Percentiles rank a stretch among this genome's conserved stretches.
Conservation (phyloP, 2,888 invertebrate genomes). For the Notodonta ziczac region DNA sequence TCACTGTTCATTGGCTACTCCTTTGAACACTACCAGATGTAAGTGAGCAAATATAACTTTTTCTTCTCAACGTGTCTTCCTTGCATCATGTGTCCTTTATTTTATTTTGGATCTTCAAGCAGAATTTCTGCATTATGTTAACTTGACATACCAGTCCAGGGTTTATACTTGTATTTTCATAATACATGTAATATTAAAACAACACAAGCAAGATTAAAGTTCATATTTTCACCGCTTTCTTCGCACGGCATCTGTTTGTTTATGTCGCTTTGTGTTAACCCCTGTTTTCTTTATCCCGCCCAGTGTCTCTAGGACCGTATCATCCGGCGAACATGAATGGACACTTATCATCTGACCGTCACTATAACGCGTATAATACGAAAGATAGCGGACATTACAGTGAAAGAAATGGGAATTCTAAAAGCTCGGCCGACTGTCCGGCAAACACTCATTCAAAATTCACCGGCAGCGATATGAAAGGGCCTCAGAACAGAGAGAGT, state of each 20-base stretch:
- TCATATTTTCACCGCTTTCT: conserved; percentile 61
- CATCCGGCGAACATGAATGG: conserved; percentile 79
- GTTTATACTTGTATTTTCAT: background rate
- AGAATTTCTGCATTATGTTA: background rate
- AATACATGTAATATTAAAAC: conserved; percentile 32
- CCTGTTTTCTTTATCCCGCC: conserved; percentile 67
- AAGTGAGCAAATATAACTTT: no score
- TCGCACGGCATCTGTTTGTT: conserved; percentile 57
- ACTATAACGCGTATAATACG: conserved; percentile 80
- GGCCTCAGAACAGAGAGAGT: conserved; percentile 70
- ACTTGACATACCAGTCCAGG: background rate
- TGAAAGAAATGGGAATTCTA: conserved; percentile 77
- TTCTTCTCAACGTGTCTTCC: no score
- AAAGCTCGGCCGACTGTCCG: conserved; percentile 73
- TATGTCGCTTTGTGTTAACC: conserved; percentile 83
- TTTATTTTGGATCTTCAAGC: no score
- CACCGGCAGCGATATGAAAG: conserved; percentile 73
- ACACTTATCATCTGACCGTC: conserved; percentile 76
- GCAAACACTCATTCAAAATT: conserved; percentile 81
- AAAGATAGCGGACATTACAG: conserved; percentile 81
- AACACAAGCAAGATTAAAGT: conserved; percentile 50
- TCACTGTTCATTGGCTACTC: no score
- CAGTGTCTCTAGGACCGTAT: conserved; percentile 82
- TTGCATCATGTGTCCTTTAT: no score
- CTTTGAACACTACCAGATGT: no score